Evolutionary conservation across 2,888 invertebrate species (phyloP), one percentile per base, ranked within the genome.

Genomic region (Tolmerus cingulatus): DNA sequence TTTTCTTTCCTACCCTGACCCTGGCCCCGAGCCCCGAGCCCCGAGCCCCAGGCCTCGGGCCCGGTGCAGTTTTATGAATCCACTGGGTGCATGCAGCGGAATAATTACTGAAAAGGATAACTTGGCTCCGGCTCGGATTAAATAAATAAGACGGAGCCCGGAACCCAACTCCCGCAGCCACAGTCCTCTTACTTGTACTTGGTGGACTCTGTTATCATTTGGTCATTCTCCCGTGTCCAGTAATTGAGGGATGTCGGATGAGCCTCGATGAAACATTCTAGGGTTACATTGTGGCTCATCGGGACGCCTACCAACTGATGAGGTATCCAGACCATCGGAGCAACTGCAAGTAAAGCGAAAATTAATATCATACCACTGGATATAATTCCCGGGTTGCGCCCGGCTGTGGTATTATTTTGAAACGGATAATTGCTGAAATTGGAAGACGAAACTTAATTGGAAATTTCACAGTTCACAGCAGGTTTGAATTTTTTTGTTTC

Each of bases 301-400:
- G 97, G 97, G 19, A 96, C 96, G 40, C 97, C 97, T 55, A 98
- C 97, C 89, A 97, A 93, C 92, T 98, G 97, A 93, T 97, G 97
- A 5, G 97, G 97, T 90, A 98, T 97, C 96, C 96, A 97, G 87
- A 98, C 94, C 97, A 97, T 97, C 9, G 98, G 97, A 0, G 97
- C 97, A 93, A 98, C 97, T 98, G 93, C 86, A 94, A 94, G 46
- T 51, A 46, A 81, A 81, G 34, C 51, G 55, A 57, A 84, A 43
- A 23, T 84, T 84, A 78, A 81, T 79, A 66, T 77, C 76, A 51
- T 87, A 16, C 66, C 23, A 81, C n/a, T 46, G 34, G 57, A 66
- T 74, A 74, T 74, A 46, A 85, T 55, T 77, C 37, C 55, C 51
- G 51, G 43, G 79, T 86, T 86, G 74, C 34, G 34, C 81, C 19